Percentiles rank a stretch among this genome's conserved stretches.
Evolutionary conservation across 2,113 vertebrate genomes (phyloP).

Genomic region (Nesospiza acunhae): DNA sequence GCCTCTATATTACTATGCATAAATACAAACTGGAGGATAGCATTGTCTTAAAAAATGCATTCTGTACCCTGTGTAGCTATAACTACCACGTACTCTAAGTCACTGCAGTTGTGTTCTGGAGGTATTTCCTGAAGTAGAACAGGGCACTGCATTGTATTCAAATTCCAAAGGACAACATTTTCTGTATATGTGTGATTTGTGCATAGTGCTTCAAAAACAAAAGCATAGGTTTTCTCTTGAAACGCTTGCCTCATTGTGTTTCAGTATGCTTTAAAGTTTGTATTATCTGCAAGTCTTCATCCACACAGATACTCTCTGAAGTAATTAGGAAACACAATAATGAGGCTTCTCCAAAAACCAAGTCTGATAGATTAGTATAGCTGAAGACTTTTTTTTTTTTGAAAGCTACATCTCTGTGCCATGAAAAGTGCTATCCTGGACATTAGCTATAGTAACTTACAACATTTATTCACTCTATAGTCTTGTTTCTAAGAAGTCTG

Average conservation of each 20-base stretch:
- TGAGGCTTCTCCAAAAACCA: not conserved
- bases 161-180: not conserved
- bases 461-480: not conserved
- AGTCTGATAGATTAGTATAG: not conserved
- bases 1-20: not conserved
- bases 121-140: not conserved
- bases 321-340: not conserved
- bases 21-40: not conserved
- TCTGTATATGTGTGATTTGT: not conserved
- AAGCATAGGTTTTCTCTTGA: not conserved
- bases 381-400: not conserved
- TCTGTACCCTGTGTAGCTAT: not conserved
- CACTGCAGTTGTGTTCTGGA: not conserved
- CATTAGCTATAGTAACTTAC: not conserved
- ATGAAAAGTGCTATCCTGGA: not conserved
- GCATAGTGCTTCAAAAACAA: not conserved
- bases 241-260: not conserved
- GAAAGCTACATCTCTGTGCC: not conserved
- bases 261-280: not conserved
- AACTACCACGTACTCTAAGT: not conserved
- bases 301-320: not conserved
- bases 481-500: not conserved
- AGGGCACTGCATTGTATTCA: not conserved
- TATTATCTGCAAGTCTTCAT: not conserved
- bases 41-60: not conserved